Percentiles rank a stretch among this genome's conserved stretches.
Evolutionary conservation across 2,113 vertebrate species (phyloP).

Genomic region (Cinclus mexicanus): DNA sequence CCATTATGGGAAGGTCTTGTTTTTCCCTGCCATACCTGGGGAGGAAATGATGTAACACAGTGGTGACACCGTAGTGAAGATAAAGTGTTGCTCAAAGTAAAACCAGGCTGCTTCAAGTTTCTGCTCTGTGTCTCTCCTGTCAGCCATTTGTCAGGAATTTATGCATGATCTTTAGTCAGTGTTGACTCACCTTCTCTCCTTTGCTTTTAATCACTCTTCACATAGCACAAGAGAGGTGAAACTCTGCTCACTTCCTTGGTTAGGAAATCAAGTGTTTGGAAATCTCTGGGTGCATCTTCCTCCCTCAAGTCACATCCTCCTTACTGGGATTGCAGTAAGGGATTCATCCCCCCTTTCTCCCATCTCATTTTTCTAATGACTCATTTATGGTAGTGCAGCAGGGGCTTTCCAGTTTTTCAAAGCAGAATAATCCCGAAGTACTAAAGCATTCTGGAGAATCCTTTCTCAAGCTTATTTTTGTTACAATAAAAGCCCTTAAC

Average conservation of each 20-base stretch:
- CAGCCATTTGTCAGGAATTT: slow-evolving; percentile 48
- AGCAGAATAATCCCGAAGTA: neutral
- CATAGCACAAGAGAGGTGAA: neutral
- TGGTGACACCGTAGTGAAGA: neutral
- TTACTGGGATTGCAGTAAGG: neutral
- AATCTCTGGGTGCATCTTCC: neutral
- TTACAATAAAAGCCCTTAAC: neutral
- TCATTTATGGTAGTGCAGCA: neutral
- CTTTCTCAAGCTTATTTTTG: neutral
- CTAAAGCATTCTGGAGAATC: neutral
- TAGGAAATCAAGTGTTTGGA: neutral
- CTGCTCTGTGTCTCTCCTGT: neutral
- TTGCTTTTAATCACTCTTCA: slow-evolving; percentile 16
- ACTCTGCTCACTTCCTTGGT: neutral
- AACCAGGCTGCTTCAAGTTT: slow-evolving; percentile 8
- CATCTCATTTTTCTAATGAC: neutral
- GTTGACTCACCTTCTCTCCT: slow-evolving; percentile 35
- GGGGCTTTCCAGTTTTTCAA: slow-evolving; percentile 15
- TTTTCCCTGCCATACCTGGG: neutral
- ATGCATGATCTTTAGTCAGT: neutral
- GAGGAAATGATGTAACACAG: slow-evolving; percentile 21
- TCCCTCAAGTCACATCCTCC: neutral
- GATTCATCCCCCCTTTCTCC: neutral
- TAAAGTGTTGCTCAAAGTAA: slow-evolving; percentile 13
- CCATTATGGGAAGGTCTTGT: neutral